phyloP scores from a whole-genome alignment of 2,797 vertebrate species.

The Muraenolepis orangiensis region DNA sequence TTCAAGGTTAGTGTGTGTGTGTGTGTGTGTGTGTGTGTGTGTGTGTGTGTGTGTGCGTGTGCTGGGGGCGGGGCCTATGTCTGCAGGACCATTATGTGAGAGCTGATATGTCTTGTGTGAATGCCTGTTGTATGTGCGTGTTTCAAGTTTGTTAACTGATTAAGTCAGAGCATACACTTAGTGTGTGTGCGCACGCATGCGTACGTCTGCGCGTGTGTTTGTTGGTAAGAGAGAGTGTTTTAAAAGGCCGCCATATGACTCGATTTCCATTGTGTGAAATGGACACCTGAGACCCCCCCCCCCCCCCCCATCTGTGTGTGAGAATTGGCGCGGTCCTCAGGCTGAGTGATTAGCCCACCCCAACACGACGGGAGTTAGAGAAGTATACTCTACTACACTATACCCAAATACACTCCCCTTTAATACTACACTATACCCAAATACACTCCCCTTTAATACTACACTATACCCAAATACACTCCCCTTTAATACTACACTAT shows the following conservation, averaged over 20 bases:
- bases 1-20: not conserved
- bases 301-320: slow-evolving; percentile 11
- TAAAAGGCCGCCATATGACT: slow-evolving; percentile 36
- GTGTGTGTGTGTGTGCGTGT: not conserved
- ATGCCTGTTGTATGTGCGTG: not conserved
- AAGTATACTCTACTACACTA: not conserved
- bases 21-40: slow-evolving; percentile 9
- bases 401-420: too few relatives aligned
- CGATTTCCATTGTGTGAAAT: slow-evolving; percentile 50
- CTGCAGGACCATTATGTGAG: not conserved
- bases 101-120: not conserved
- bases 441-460: too few relatives aligned
- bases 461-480: too few relatives aligned
- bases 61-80: not conserved
- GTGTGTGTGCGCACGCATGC: not conserved
- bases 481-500: too few relatives aligned
- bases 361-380: slow-evolving; percentile 29
- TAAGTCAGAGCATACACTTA: not conserved
- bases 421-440: too few relatives aligned
- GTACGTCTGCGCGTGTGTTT: slow-evolving; percentile 1
- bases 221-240: slow-evolving; percentile 18
- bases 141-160: not conserved
- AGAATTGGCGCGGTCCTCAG: slow-evolving; percentile 12
- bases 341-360: slow-evolving; percentile 52
- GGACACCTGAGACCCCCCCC: slow-evolving; percentile 53